Conservation (phyloP, 2,113 vertebrate species). For the Neodontobutis hainanensis region DNA sequence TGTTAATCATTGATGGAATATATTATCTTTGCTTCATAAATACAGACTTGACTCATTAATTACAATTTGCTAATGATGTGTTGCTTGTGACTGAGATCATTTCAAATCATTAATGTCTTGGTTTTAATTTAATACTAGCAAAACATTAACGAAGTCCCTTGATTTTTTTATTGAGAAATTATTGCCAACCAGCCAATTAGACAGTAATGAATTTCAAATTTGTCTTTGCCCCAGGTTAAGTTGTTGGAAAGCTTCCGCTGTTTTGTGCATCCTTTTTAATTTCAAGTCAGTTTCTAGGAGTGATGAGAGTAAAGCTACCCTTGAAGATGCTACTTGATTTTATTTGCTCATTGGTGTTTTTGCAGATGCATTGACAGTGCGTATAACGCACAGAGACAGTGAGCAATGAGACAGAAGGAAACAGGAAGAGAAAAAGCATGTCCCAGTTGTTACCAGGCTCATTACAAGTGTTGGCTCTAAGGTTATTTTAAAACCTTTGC, state of each 20-base stretch:
- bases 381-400: conserved; percentile 3
- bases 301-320: conserved; percentile 13
- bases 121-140: conserved; percentile 17
- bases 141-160: conserved; percentile 1
- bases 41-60: conserved; percentile 19
- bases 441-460: conserved; percentile 33
- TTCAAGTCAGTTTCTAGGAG: neutral
- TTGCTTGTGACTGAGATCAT: conserved; percentile 1
- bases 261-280: neutral
- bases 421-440: conserved; percentile 17
- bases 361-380: conserved; percentile 15
- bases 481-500: conserved; percentile 38
- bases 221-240: conserved; percentile 18
- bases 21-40: conserved; percentile 23
- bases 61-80: neutral
- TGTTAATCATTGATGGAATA: conserved; percentile 15
- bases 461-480: conserved; percentile 26
- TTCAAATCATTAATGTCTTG: conserved; percentile 1
- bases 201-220: conserved; percentile 1
- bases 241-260: conserved; percentile 6
- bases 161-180: conserved; percentile 2
- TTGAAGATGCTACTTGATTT: neutral
- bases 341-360: conserved; percentile 7
- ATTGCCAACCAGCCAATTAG: conserved; percentile 7
- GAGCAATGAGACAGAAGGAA: conserved; percentile 1